A percentile compares a stretch with the other conserved stretches of the same genome.
phyloP scores from a whole-genome alignment of 2,888 invertebrate species.

The Actias luna region DNA sequence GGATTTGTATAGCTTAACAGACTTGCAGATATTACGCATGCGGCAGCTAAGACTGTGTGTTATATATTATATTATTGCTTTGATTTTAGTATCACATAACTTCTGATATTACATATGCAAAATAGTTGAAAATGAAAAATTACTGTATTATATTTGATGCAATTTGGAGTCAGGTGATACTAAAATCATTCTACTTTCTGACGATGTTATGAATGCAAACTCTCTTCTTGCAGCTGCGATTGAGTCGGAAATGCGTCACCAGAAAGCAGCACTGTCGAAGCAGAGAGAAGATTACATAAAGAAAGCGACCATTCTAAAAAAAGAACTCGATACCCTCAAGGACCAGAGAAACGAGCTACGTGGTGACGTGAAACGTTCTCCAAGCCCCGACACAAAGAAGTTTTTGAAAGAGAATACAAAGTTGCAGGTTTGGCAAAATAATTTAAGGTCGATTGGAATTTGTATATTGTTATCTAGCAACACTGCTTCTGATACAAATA shows the following conservation, averaged over 20 bases:
- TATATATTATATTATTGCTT: slow-evolving; percentile 2
- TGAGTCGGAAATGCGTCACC: slow-evolving; percentile 91
- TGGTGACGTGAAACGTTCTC: slow-evolving; percentile 84
- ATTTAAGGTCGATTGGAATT: background rate
- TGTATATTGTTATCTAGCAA: background rate
- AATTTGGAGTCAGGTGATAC: slow-evolving; percentile 28
- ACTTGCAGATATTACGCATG: background rate
- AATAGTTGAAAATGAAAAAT: background rate
- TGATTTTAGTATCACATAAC: slow-evolving; percentile 6
- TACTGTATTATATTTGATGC: background rate
- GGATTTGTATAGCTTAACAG: slow-evolving; percentile 2
- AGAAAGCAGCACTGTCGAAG: slow-evolving; percentile 89
- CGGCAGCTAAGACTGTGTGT: background rate
- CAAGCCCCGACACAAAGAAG: slow-evolving; percentile 88
- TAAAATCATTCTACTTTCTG: slow-evolving; percentile 30
- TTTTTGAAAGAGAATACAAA: slow-evolving; percentile 92
- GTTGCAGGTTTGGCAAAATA: slow-evolving; percentile 85
- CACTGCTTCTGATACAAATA: background rate
- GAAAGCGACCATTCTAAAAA: slow-evolving; percentile 87
- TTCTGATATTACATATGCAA: background rate
- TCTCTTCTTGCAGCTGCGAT: slow-evolving; percentile 81
- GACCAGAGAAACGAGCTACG: slow-evolving; percentile 90
- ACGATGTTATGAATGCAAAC: slow-evolving; percentile 28
- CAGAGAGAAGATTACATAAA: slow-evolving; percentile 92
- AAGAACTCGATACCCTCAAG: slow-evolving; percentile 89